These are phyloP conservation scores for Pterophyllum scalare DNA, from an alignment of 2,113 vertebrate species.

Conservation along the genomic window DNA sequence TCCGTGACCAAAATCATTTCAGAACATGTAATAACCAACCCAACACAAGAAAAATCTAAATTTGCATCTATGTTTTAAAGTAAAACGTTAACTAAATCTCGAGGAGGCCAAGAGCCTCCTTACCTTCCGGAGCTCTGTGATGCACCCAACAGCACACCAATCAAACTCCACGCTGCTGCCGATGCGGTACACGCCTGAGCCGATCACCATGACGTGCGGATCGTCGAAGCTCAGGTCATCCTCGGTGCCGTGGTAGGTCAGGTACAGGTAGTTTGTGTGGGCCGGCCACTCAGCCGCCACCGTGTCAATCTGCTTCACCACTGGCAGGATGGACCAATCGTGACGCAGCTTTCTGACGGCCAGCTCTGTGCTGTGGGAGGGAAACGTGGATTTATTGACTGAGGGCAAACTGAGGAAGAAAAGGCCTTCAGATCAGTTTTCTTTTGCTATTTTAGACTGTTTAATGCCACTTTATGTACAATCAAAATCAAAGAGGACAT, in stretches of 20 bases:
- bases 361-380: constrained; percentile 88
- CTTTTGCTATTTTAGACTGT: neutral
- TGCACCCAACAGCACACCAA: constrained; percentile 97
- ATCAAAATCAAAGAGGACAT: neutral
- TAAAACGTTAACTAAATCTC: neutral
- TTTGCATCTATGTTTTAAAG: neutral
- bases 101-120: neutral
- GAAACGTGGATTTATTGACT: too few species aligned
- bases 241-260: constrained; percentile 90
- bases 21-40: neutral
- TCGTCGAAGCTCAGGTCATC: constrained; percentile 88
- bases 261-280: constrained; percentile 95
- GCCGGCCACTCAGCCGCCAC: constrained; percentile 97
- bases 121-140: constrained; percentile 95
- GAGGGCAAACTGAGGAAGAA: neutral
- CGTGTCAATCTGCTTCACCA: constrained; percentile 97
- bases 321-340: constrained; percentile 89
- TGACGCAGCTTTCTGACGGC: constrained; percentile 92
- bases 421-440: too few species aligned
- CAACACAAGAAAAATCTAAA: neutral
- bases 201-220: constrained; percentile 94
- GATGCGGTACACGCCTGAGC: constrained; percentile 96
- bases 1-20: too few species aligned
- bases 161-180: constrained; percentile 98
- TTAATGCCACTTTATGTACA: neutral